Evolutionary conservation across 2,113 vertebrate species (phyloP).

Genomic region (Pogonocichla stellata): DNA sequence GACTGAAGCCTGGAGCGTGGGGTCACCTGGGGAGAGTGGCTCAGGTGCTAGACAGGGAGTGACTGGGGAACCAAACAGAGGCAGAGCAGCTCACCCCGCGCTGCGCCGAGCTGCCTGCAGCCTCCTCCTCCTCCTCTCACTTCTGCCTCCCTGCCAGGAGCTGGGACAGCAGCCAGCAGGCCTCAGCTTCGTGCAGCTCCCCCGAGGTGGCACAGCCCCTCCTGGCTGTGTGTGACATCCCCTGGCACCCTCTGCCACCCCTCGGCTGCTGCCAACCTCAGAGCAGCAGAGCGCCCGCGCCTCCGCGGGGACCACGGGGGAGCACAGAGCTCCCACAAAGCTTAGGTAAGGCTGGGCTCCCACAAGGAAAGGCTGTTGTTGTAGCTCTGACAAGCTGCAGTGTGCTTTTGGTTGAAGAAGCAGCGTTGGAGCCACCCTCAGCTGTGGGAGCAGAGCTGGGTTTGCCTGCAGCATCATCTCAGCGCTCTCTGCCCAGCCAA

Average conservation of each 20-base stretch:
- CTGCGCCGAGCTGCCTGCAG: not conserved
- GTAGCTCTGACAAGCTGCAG: not conserved
- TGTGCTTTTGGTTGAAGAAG: not conserved
- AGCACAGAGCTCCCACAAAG: not conserved
- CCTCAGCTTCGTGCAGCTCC: not conserved
- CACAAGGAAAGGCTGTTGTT: not conserved
- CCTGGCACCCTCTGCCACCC: rapidly evolving
- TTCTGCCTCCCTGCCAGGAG: not conserved
- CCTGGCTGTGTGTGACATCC: not conserved
- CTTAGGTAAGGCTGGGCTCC: not conserved
- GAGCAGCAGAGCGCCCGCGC: not conserved
- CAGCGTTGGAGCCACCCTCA: not conserved
- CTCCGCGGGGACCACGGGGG: rapidly evolving
- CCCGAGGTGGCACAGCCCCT: not conserved
- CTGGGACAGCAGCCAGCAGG: conserved; percentile 14
- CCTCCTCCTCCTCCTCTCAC: not conserved
- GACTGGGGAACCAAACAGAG: not conserved
- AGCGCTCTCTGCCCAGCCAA: not conserved
- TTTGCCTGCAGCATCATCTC: not conserved
- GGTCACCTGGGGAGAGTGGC: not conserved
- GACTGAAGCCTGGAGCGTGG: rapidly evolving
- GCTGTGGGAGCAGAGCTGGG: not conserved
- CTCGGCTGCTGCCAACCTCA: not conserved
- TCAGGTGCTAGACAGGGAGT: not conserved
- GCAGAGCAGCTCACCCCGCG: not conserved